Base-by-base conservation (phyloP, 2,113 vertebrate species). In the Haemorhous mexicanus region DNA sequence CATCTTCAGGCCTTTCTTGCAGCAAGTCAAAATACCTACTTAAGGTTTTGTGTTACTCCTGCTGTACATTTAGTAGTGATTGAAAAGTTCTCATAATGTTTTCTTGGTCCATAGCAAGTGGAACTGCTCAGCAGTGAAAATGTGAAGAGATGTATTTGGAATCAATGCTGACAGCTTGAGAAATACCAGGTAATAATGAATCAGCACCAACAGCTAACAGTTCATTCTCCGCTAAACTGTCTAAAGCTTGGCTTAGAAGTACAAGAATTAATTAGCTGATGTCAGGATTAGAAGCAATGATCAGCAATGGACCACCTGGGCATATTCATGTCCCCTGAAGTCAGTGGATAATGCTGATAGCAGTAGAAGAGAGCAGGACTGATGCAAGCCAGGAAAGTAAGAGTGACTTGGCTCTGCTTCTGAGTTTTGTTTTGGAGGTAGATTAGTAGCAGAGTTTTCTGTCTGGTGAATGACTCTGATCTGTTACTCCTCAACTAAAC, bases 181-280 rank as follows among this genome's bases (percentile, higher is more conserved):
- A 74, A 95, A 44, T 63, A 92, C 59, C 84, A 92, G 80, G 86
- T 90, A 61, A 93, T 67, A 56, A 89, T 70, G 73, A 89, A 68
- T 70, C 68, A 61, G 76, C 47, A 64, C 17, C 73, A 87, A 30
- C 68, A 92, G 58, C 77, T 91, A 83, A 35, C 80, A 84, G 73
- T 39, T 87, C 61, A 30, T 72, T 92, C 77, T 74, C 73, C 44
- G 26, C 56, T 92, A 61, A 72, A 75, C 69, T 84, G 81, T 84
- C 23, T 6, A 78, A 84, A 87, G 17, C 53, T 87, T 84, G 87
- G 84, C 80, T 75, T 63, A 39, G 17, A 86, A 92, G 32, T 33
- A 32, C 53, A 75, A 35, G 22, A 84, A 82, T 68, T 82, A 89
- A 90, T 89, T 76, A 75, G 61, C 10, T 62, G n/a, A 5, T 58